Conservation (phyloP, 23 tunicate genomes). For the Corella eumyota region DNA sequence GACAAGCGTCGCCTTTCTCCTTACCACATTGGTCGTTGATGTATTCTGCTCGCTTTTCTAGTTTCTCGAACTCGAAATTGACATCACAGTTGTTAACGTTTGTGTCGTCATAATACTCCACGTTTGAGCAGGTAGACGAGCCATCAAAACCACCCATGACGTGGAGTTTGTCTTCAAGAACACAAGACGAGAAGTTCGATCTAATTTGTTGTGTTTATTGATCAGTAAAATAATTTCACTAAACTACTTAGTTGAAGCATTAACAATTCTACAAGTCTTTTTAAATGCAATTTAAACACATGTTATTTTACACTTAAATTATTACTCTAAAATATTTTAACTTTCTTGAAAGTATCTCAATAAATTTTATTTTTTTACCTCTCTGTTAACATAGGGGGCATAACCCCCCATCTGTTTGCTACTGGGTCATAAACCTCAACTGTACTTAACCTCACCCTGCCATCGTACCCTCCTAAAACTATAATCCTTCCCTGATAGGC, state of each 20-base stretch:
- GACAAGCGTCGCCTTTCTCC: neutral
- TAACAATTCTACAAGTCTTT: neutral
- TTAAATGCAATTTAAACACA: neutral
- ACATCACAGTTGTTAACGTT: neutral
- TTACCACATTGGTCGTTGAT: neutral
- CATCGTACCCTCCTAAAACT: constrained; percentile 86
- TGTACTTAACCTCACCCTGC: constrained; percentile 35
- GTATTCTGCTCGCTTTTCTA: neutral
- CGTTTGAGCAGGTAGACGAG: constrained; percentile 55
- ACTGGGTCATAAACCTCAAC: constrained; percentile 55
- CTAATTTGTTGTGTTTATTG: constrained; percentile 11
- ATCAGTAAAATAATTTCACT: neutral
- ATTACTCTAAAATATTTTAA: too few species aligned
- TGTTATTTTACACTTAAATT: neutral
- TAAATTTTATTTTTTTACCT: too few species aligned
- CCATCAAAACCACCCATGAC: constrained; percentile 83
- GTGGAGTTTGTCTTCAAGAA: constrained; percentile 22
- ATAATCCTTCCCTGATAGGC: constrained; percentile 43
- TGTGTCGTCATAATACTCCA: constrained; percentile 54
- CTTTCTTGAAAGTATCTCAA: too few species aligned
- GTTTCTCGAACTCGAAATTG: neutral
- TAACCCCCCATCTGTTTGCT: constrained; percentile 23
- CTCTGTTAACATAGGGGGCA: constrained; percentile 50
- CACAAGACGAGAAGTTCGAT: constrained; percentile 77
- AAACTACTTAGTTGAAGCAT: neutral